Evolutionary conservation across 2,888 invertebrate genomes (phyloP), one percentile per base, ranked within the genome.

Genomic region (Metalampra italica): DNA sequence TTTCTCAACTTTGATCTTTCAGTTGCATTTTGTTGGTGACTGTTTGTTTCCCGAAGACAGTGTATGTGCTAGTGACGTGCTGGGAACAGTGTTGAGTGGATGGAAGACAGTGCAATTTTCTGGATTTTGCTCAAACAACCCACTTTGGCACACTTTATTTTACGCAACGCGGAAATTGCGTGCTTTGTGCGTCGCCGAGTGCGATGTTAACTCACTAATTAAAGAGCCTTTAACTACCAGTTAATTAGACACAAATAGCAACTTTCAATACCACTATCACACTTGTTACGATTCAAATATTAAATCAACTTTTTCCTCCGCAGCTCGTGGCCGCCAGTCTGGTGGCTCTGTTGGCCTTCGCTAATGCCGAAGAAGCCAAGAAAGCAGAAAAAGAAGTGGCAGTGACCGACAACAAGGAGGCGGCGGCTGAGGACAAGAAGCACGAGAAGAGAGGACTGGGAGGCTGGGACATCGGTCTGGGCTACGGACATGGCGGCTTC

Each of bases 381-480:
- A 81, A 90, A 76, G 82, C 90, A 78, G 91, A 90, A 85, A 89
- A 84, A 63, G 90, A 90, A 87, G 88, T 88, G 86, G 90, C 89
- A 79, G 89, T 83, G 79, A 78, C 82, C 76, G 91, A 91, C 67
- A 83, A 85, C 69, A 89, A 91, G 69, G 89, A 86, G 62, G 84
- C 91, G 54, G 81, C 75, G 44, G 75, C 81, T 49, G 90, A 80
- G 47, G 93, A 93, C 55, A 94, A 94, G 71, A 93, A 94, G 62
- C 93, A 94, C 73, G 94, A 94, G 60, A 95, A 95, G 75, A 92
- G 95, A 66, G 95, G 95, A 49, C 82, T 95, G 50, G 46, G 47
- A 14, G 34, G 41, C 36, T 91, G 91, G 64, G 85, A 90, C 50
- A 73, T 76, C 55, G 91, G 91, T 57, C 86, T 91, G 52, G 91